A percentile compares a stretch with the other conserved stretches of the same genome.
phyloP scores from a whole-genome alignment of 1,140 invertebrate species.

The Nylanderia fulva region DNA sequence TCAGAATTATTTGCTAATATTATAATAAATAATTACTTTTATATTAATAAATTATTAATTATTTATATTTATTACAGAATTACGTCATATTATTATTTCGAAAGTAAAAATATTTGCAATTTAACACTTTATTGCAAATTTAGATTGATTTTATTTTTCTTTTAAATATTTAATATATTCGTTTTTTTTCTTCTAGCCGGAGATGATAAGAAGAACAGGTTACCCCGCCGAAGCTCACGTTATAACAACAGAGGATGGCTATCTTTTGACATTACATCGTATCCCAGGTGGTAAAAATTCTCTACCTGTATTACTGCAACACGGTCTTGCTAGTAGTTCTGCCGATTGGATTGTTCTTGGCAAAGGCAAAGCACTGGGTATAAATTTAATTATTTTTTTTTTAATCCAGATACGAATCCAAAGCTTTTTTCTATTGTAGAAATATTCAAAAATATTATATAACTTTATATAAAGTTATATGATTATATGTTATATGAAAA shows the following conservation, averaged over 20 bases:
- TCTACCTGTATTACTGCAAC: slow-evolving; percentile 87
- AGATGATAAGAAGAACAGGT: slow-evolving; percentile 88
- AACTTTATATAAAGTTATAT: too few relatives aligned
- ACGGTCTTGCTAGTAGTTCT: slow-evolving; percentile 89
- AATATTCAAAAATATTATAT: too few relatives aligned
- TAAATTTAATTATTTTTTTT: neutral
- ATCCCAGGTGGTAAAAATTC: slow-evolving; percentile 86
- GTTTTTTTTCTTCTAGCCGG: slow-evolving; percentile 83
- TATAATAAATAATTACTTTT: too few relatives aligned
- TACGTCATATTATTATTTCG: too few relatives aligned
- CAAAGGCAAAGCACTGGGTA: slow-evolving; percentile 88
- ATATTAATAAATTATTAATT: too few relatives aligned
- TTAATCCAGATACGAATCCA: too few relatives aligned
- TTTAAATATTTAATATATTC: neutral
- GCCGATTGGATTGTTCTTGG: slow-evolving; percentile 89
- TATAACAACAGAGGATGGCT: slow-evolving; percentile 90
- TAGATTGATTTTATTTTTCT: too few relatives aligned
- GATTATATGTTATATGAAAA: too few relatives aligned
- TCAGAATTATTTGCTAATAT: too few relatives aligned
- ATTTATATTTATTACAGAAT: too few relatives aligned
- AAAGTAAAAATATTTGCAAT: too few relatives aligned
- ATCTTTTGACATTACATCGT: slow-evolving; percentile 90
- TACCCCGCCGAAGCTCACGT: slow-evolving; percentile 90
- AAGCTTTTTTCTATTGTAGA: neutral
- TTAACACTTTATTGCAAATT: too few relatives aligned